Evolutionary conservation across 2,888 invertebrate genomes (phyloP), one percentile per base, ranked within the genome.

Genomic region (Thera obeliscata): DNA sequence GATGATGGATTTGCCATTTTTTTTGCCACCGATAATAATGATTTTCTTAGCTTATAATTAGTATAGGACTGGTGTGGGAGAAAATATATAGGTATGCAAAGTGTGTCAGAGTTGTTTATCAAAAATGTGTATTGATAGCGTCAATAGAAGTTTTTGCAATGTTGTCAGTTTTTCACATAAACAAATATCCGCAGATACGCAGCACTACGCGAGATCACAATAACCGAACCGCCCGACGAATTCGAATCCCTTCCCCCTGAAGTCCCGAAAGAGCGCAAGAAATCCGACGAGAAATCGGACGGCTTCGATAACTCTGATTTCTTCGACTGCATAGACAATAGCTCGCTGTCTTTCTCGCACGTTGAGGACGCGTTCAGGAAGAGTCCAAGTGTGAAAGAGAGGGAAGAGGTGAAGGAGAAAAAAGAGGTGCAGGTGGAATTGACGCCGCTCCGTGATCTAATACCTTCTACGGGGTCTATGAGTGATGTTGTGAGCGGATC

Each of bases 151-250:
- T 22, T 22, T 22, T 22, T 22, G 22, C 22, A 1, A 22, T 22
- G 1, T 22, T 1, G 22, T 1, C 22, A 22, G 22, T 22, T 22
- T 22, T 22, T 22, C 22, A 22, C 22, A 1, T 22, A 22, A 22
- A 22, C 5, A 38, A 38, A 38, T 38, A 38, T 38, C 41, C 3
- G 4, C 49, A 84, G 83, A 78, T 98, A 98, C 82, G 97, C 97
- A 0, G 97, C 97, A 0, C 86, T 98, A 60, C 93, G 97, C 0
- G 97, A 97, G 81, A 95, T 96, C 9, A 96, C 96, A 49, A 91
- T 95, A 64, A 96, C 95, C 0, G 95, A 96, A 80, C 93, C 90
- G 71, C 91, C 90, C 76, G 95, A 95, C 7, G 95, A 95, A 66
- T 90, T 89, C 66, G 93, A 93, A 72, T 93, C 91, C 0, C 72